Percentiles rank a stretch among this genome's conserved stretches.
Conservation (phyloP, 2,888 invertebrate genomes). For the Drosophila phalerata region DNA sequence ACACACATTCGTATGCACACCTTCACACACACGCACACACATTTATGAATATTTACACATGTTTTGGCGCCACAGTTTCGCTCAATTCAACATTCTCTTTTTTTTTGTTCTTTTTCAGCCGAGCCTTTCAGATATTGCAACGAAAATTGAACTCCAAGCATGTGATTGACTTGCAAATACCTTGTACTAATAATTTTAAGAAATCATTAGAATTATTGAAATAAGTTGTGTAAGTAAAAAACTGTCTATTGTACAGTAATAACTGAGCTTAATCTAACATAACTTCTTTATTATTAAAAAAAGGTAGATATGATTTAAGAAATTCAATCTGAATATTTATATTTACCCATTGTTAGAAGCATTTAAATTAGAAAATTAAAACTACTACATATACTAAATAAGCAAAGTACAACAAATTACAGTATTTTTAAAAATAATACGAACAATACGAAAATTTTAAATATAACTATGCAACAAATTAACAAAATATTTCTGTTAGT, state of each 20-base stretch:
- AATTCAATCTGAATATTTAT: no score
- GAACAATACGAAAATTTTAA: background rate
- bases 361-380: no score
- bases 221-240: background rate
- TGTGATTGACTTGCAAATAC: background rate
- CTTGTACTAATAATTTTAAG: background rate
- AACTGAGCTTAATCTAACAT: no score
- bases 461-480: no score
- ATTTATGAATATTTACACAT: slow-evolving; percentile 76
- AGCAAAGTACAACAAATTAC: background rate
- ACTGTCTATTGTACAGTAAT: background rate
- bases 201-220: no score
- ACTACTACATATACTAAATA: no score
- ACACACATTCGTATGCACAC: slow-evolving; percentile 18
- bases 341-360: no score
- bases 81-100: slow-evolving; percentile 47
- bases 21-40: slow-evolving; percentile 30
- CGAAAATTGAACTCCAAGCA: background rate
- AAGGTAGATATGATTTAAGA: no score
- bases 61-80: slow-evolving; percentile 62
- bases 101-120: slow-evolving; percentile 21
- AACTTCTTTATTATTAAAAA: no score
- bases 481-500: background rate
- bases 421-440: no score
- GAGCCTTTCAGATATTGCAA: slow-evolving; percentile 42